These are phyloP conservation scores for Charaxes varanes DNA, from an alignment of 1,140 invertebrate species.

Conservation along the genomic window DNA sequence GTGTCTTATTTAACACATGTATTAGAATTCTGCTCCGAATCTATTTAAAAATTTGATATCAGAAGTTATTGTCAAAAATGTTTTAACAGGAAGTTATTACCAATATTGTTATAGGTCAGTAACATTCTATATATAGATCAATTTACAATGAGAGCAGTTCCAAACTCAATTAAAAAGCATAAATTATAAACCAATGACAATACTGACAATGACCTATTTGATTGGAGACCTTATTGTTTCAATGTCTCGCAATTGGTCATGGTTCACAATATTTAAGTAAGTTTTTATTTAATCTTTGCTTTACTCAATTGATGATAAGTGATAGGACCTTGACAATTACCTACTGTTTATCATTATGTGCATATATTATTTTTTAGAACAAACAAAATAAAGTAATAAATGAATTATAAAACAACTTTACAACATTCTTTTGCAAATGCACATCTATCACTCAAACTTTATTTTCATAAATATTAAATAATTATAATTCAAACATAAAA, in stretches of 20 bases:
- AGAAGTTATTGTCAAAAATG: not conserved
- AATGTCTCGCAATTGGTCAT: slow-evolving; percentile 42
- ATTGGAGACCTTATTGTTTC: slow-evolving; percentile 35
- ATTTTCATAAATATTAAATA: no score
- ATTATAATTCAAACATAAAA: no score
- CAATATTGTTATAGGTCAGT: slow-evolving; percentile 13
- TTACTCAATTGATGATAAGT: no score
- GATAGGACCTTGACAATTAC: no score
- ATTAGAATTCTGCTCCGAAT: not conserved
- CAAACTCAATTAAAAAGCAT: slow-evolving; percentile 18
- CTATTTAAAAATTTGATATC: not conserved
- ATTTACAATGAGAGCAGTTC: slow-evolving; percentile 11
- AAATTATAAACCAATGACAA: slow-evolving; percentile 16
- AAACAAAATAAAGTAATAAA: no score
- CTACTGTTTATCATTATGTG: no score
- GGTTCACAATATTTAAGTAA: slow-evolving; percentile 34
- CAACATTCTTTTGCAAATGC: no score
- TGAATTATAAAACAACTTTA: no score
- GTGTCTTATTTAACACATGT: not conserved
- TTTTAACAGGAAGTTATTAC: not conserved
- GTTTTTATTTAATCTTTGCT: no score
- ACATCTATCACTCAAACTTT: no score
- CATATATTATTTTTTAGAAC: not conserved
- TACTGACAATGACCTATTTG: slow-evolving; percentile 44
- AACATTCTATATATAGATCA: slow-evolving; percentile 14